Conservation (phyloP, 2,797 vertebrate species). For the Acomys russatus region DNA sequence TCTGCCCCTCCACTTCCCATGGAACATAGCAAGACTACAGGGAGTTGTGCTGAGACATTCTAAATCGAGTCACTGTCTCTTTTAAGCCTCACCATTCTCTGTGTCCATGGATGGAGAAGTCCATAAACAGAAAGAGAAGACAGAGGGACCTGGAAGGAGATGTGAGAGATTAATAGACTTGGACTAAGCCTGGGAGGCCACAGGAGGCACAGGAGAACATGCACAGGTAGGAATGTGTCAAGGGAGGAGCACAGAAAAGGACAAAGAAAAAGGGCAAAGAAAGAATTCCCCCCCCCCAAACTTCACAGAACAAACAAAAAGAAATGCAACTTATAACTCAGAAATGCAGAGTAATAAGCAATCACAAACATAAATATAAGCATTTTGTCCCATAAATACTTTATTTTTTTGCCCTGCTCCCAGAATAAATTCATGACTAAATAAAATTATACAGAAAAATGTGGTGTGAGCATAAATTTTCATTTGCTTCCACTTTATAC, state of each 20-base stretch:
- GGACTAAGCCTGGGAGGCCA: conserved; percentile 19
- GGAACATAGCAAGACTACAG: neutral
- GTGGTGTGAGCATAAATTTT: conserved; percentile 62
- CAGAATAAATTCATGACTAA: conserved; percentile 72
- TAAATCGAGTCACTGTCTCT: neutral
- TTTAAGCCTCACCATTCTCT: conserved; percentile 51
- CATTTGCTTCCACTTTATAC: conserved; percentile 73
- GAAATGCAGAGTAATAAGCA: neutral
- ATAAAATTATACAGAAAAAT: conserved; percentile 73
- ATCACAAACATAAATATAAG: conserved; percentile 45
- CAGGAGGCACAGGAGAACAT: neutral
- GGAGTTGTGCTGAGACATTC: neutral
- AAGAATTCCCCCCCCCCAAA: neutral
- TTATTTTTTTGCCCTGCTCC: conserved; percentile 35
- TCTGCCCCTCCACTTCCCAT: neutral
- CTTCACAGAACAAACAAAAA: conserved; percentile 1
- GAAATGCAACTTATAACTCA: neutral
- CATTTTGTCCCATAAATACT: conserved; percentile 37
- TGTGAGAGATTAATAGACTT: conserved; percentile 64
- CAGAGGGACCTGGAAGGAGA: conserved; percentile 71
- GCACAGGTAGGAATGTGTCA: neutral
- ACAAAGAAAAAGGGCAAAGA: neutral
- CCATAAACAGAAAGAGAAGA: neutral
- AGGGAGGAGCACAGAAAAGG: neutral
- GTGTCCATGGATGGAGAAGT: conserved; percentile 57